Evolutionary conservation across 2,797 vertebrate genomes (phyloP).

Genomic region (Argyrosomus regius): DNA sequence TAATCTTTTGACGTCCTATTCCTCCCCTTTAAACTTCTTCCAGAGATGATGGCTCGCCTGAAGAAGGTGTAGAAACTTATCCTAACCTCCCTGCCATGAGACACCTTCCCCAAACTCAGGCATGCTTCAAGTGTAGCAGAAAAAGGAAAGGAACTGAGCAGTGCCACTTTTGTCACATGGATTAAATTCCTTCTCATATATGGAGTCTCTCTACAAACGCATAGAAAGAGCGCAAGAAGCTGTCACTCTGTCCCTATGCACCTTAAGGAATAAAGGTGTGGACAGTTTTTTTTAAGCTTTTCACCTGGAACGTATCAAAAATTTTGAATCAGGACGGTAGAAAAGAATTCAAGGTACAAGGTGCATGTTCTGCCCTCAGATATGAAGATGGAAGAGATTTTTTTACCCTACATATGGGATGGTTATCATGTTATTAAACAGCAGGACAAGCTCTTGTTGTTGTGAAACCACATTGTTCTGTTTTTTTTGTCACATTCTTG

Average conservation of each 20-base stretch:
- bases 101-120: slow-evolving; percentile 23
- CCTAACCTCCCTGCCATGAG: slow-evolving; percentile 21
- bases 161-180: slow-evolving; percentile 2
- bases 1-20: slow-evolving; percentile 38
- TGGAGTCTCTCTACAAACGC: slow-evolving; percentile 21
- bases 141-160: slow-evolving; percentile 16
- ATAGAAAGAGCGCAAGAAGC: slow-evolving; percentile 11
- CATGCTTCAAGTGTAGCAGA: slow-evolving; percentile 25
- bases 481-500: slow-evolving; percentile 16
- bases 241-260: not conserved
- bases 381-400: slow-evolving; percentile 23
- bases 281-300: slow-evolving; percentile 19
- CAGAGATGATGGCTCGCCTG: slow-evolving; percentile 7
- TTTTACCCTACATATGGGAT: slow-evolving; percentile 13
- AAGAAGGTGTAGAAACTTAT: slow-evolving; percentile 18
- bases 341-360: slow-evolving; percentile 34
- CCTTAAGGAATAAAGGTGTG: slow-evolving; percentile 18
- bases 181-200: slow-evolving; percentile 30
- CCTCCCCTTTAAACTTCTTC: slow-evolving; percentile 29
- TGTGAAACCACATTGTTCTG: slow-evolving; percentile 21
- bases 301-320: slow-evolving; percentile 7
- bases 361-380: slow-evolving; percentile 44
- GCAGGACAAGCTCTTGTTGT: slow-evolving; percentile 23
- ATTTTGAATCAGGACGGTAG: slow-evolving; percentile 4
- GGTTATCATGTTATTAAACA: slow-evolving; percentile 25